Percentiles rank a stretch among this genome's conserved stretches.
Conservation (phyloP, 2,888 invertebrate genomes). For the Danaus chrysippus region DNA sequence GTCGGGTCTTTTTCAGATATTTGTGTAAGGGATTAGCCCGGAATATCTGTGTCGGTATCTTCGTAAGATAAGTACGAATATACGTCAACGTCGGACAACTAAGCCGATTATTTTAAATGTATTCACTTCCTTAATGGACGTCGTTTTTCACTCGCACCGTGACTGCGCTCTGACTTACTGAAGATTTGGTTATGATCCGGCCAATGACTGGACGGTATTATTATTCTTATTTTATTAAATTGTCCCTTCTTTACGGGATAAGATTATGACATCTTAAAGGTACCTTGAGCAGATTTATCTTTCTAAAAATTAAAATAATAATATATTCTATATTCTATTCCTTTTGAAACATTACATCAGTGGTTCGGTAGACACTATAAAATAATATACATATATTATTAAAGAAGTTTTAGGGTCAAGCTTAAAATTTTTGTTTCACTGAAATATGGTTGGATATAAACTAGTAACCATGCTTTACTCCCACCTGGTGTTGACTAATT, state of each 20-base stretch:
- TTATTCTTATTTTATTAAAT: conserved; percentile 65
- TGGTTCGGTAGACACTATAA: neutral
- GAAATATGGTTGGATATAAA: conserved; percentile 55
- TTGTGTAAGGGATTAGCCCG: conserved; percentile 76
- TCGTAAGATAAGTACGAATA: conserved; percentile 78
- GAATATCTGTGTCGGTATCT: conserved; percentile 78
- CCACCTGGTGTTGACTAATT: conserved; percentile 75
- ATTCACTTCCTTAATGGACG: conserved; percentile 79
- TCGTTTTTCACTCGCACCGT: conserved; percentile 73
- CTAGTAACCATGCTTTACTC: conserved; percentile 59
- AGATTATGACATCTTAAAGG: conserved; percentile 23
- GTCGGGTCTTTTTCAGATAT: conserved; percentile 76
- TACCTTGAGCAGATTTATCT: conserved; percentile 19
- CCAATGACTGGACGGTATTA: conserved; percentile 72
- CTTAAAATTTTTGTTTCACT: conserved; percentile 18
- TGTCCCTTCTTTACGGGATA: conserved; percentile 45
- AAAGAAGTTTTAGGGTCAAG: neutral
- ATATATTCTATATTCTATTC: too few relatives aligned
- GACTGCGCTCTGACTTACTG: conserved; percentile 68
- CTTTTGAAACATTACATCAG: too few relatives aligned
- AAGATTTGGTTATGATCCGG: conserved; percentile 78
- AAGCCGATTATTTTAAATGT: conserved; percentile 80
- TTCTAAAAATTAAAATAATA: neutral
- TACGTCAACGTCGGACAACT: conserved; percentile 78
- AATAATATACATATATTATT: neutral